Percentiles rank a stretch among this genome's conserved stretches.
phyloP scores from a whole-genome alignment of 2,797 vertebrate genomes.

The Hippocampus kuda region DNA sequence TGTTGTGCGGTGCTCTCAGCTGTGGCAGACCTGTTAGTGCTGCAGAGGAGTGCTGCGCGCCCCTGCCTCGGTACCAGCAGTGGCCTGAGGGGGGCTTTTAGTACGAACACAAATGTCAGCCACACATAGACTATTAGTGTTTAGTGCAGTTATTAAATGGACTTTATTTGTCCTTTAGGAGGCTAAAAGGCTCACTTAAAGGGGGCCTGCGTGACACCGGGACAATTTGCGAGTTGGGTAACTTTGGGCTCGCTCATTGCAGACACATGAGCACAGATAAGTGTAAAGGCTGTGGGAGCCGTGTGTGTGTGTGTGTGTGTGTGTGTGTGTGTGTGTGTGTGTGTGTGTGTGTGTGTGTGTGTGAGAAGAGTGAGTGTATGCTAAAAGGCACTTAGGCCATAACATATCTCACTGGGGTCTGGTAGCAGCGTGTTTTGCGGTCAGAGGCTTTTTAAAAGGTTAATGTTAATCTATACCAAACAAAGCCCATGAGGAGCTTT shows the following conservation, averaged over 20 bases:
- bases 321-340: constrained; percentile 35
- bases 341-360: constrained; percentile 23
- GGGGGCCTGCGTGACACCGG: constrained; percentile 70
- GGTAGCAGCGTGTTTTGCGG: constrained; percentile 67
- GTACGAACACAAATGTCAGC: constrained; percentile 80
- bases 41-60: constrained; percentile 68
- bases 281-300: constrained; percentile 66
- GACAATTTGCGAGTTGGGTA: constrained; percentile 74
- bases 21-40: constrained; percentile 83
- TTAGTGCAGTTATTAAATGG: constrained; percentile 80
- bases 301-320: constrained; percentile 37
- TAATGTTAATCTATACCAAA: constrained; percentile 76
- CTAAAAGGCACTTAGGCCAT: constrained; percentile 75
- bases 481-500: constrained; percentile 73
- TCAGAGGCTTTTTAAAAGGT: constrained; percentile 76
- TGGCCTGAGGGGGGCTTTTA: constrained; percentile 79
- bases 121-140: constrained; percentile 76
- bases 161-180: constrained; percentile 82
- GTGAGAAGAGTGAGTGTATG: constrained; percentile 54
- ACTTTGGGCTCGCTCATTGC: constrained; percentile 60
- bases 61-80: constrained; percentile 68
- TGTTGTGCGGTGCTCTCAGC: constrained; percentile 77
- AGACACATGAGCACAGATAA: constrained; percentile 65
- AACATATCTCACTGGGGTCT: constrained; percentile 73
- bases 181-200: constrained; percentile 75